Evolutionary conservation across 2,888 invertebrate species (phyloP), one percentile per base, ranked within the genome.

Genomic region (Mesorhabditis sp.): DNA sequence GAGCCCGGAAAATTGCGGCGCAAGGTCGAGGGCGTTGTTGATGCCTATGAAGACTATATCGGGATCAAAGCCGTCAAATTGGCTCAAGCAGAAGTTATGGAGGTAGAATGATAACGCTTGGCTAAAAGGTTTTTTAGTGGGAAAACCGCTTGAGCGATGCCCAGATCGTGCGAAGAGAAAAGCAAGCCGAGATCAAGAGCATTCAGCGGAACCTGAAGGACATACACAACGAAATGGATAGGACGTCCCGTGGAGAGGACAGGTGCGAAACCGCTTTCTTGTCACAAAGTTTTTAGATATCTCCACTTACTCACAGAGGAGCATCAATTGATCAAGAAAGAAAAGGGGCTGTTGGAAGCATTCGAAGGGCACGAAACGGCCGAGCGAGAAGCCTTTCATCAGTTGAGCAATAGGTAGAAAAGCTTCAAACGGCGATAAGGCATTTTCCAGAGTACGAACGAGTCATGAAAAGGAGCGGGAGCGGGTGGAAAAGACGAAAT

Each of bases 381-480:
- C n/a, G 93, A 93, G 86, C 87, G 92, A 4, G 91, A 92, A 66
- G 83, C 84, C 4, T 84, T 84, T 65, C 80, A 84, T 71, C 72
- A 79, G 66, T 75, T 84, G 13, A 81, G 81, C 6, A 83, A 79
- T 69, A 81, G 81, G 78, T 82, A 65, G 10, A 13, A 43, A 50
- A 5, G 7, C 4, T 41, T 6, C 90, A 41, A 91, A 92, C 0
- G n/a, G 15, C 65, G 2, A 28, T 28, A 28, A 28, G 28, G 28
- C 28, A 28, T 28, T 28, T 28, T 73, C 43, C 45, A 78, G 78
- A 70, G 90, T 93, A 0, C 90, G 93, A 75, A 90, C 92, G 76
- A 92, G 92, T 28, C 93, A 93, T 83, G 93, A 93, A 86, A 89
- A 92, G 70, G 93, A 93, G 86, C 87, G 93, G 58, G 90, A 91